Base-by-base conservation (phyloP, 2,888 invertebrate species). In the Penaeus monodon region DNA sequence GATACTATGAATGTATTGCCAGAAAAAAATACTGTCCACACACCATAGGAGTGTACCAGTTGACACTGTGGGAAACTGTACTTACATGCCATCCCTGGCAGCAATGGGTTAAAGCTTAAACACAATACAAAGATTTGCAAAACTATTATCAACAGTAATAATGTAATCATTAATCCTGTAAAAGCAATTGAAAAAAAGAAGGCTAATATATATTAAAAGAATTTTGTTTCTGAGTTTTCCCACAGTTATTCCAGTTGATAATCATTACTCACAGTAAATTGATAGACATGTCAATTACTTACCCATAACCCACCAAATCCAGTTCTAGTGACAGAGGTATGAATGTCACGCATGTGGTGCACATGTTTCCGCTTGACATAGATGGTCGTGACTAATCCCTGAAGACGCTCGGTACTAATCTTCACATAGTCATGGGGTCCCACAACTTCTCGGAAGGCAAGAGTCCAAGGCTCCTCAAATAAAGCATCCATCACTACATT, bases 251-350 rank as follows among this genome's bases (percentile, higher is more conserved):
- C 74, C 12, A 74, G 68, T 17, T 38, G 66, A 74, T 63, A 63
- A 73, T 63, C 70, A 29, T 27, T 38, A 24, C 74, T 27, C 0
- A 70, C 29, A 29, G 44, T 44, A 44, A 44, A 44, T 6, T 0
- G 10, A 44, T 44, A 44, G 44, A 44, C 64, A 68, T 44, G 22
- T 84, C 57, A 33, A 66, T n/a, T 33, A 92, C 95, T 94, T 93
- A 97, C 97, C 98, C 98, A 98, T 93, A 97, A 95, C 85, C 98
- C 98, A 57, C 96, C 96, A 89, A 98, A 94, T 3, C 98, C 98
- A 85, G 98, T 97, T 91, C 96, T 95, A 0, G 98, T 98, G 91
- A 96, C 96, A 91, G 96, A 96, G 3, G 96, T 95, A 92, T 98
- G 97, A 84, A 98, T 95, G 91, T 96, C 96, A 90, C 96, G 94